Evolutionary conservation across 2,113 vertebrate genomes (phyloP), one percentile per base, ranked within the genome.

Genomic region (Anser cygnoides): DNA sequence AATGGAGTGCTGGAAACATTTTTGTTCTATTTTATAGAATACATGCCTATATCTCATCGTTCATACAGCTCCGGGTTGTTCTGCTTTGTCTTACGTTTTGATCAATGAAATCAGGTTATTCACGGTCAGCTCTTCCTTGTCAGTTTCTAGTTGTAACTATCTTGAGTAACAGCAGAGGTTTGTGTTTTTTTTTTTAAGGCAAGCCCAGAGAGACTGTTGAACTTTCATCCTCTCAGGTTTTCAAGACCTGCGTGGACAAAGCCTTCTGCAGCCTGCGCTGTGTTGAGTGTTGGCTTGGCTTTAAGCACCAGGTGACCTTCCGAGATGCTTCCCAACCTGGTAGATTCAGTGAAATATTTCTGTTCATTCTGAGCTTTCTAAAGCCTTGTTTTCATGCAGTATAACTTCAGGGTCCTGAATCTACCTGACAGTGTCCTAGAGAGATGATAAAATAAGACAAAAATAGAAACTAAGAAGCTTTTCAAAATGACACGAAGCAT

Each of bases 251-350:
- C 16, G 50, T 89, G 89, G 84, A 71, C 73, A 89, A 86, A 89
- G 55, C 33, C 20, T 9, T 90, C 9, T 0, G 2, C 72, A 46
- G 46, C 12, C 71, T 90, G 49, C 33, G 90, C n/a, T 67, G 79
- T 86, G 63, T 66, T 79, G 63, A 68, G 50, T 41, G 28, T 76
- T 96, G 92, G 83, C 89, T 83, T 76, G 84, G 14, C 93, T 92
- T 81, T 57, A 78, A 78, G 61, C 15, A 19, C 21, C 29, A 20
- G 21, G 66, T 89, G 92, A 95, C 84, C 73, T 92, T 35, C 46
- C 91, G 86, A 97, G 92, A 72, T 75, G 46, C 80, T 90, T 94
- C 67, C 52, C 61, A 67, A 61, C 37, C 89, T 78, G 68, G 46
- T 57, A 41, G 61, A 21, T 71, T 50, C 65, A 84, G 4, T 74